Evolutionary conservation across 2,888 invertebrate genomes (phyloP), one percentile per base, ranked within the genome.

Genomic region (Herminia tarsipennalis): DNA sequence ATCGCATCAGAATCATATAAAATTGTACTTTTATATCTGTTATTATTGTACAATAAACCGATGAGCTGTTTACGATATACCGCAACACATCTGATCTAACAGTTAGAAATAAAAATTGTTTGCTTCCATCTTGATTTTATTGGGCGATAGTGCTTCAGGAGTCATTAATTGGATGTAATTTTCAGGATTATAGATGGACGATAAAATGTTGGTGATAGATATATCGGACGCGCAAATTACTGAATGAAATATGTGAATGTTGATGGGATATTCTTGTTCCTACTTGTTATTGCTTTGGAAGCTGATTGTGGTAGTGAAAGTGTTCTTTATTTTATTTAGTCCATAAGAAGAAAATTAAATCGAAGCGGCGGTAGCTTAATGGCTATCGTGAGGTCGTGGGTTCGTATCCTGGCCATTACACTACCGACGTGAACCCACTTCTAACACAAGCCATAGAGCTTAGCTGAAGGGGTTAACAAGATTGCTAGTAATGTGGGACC

Each of bases 31-130:
- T 83, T 76, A 78, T 78, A 72, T 75, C 77, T 73, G 85, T 86
- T 87, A 90, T 87, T 84, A 87, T 81, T 75, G 73, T 75, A 69
- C 81, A 84, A 86, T 89, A 89, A 89, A 66, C 42, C 10, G 33
- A 38, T 45, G 35, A 30, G 24, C 27, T 35, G 46, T 46, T 46
- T 32, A 43, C 17, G 39, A 40, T 58, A 18, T 60, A 53, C 62
- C 53, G 60, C 79, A 78, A 78, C 74, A 81, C 81, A 81, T 81
- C 78, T 35, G 21, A 30, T 46, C 21, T 22, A n/a, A 28, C 28
- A 21, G 41, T 2, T 0, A 34, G 32, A 24, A 58, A 64, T 66
- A 64, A 64, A 64, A 64, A 55, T 50, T 64, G 63, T 62, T 66
- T 64, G 62, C 49, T 46, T 33, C 28, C 14, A 36, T 12, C 10